These are phyloP conservation scores for Neolamprologus brichardi DNA, from an alignment of 2,113 vertebrate species.

Conservation along the genomic window DNA sequence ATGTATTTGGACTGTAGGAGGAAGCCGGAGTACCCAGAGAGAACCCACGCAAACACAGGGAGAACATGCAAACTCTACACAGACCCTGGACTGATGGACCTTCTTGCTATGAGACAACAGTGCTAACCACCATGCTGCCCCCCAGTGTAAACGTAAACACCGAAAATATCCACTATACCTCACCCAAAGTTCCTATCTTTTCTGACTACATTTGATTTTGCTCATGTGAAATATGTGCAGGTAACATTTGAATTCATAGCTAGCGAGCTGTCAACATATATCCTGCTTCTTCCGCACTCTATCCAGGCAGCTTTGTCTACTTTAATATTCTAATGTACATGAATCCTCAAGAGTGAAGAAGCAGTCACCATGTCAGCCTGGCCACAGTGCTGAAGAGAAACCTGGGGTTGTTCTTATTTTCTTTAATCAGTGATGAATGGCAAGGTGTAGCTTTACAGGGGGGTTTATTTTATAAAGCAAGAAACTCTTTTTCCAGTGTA, in stretches of 20 bases:
- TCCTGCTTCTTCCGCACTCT: background rate
- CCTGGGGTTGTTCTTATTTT: background rate
- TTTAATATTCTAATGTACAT: background rate
- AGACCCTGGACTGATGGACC: background rate
- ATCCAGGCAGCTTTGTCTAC: background rate
- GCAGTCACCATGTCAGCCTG: background rate
- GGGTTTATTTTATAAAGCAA: rapidly evolving
- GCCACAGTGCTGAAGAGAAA: rapidly evolving
- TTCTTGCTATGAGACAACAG: background rate
- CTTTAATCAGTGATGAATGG: background rate
- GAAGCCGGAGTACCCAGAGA: background rate
- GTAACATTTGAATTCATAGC: background rate
- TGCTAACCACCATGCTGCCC: background rate
- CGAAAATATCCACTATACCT: background rate
- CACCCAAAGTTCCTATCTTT: rapidly evolving
- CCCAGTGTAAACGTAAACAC: background rate
- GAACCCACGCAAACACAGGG: background rate
- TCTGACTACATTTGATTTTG: background rate
- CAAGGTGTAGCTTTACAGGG: rapidly evolving
- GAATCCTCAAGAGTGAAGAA: background rate
- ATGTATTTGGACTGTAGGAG: background rate
- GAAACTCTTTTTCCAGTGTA: background rate
- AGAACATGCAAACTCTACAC: background rate
- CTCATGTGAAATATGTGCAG: background rate
- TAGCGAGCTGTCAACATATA: background rate